A percentile compares a stretch with the other conserved stretches of the same genome.
phyloP scores from a whole-genome alignment of 2,113 vertebrate species.

The cattle (Bos taurus) region DNA sequence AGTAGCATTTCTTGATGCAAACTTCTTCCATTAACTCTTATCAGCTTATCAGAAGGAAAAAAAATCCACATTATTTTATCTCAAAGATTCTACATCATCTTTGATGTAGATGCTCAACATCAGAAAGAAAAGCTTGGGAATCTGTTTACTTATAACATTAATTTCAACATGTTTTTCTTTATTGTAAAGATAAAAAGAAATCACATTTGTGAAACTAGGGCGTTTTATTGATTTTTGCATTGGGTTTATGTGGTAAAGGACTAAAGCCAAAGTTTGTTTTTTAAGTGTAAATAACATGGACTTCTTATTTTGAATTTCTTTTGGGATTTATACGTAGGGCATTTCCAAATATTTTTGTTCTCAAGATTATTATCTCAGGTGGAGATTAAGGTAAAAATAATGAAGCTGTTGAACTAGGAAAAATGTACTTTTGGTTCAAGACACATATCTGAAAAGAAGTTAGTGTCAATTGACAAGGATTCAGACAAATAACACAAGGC shows the following conservation, averaged over 20 bases:
- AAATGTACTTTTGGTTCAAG: background rate
- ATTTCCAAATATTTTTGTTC: background rate
- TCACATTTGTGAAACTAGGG: background rate
- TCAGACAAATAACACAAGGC: background rate
- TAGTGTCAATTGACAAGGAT: background rate
- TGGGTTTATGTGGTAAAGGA: background rate
- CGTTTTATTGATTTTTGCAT: conserved; percentile 13
- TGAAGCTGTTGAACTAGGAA: background rate
- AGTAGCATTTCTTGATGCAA: background rate
- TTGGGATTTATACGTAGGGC: background rate
- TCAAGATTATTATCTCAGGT: background rate
- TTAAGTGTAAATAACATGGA: background rate
- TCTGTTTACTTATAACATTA: conserved; percentile 50
- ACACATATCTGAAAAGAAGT: background rate
- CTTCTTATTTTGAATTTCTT: background rate
- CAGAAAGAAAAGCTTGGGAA: background rate
- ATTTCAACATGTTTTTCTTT: conserved; percentile 36
- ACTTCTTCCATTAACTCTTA: background rate
- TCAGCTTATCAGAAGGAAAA: conserved; percentile 25
- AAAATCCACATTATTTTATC: background rate
- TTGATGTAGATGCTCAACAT: background rate
- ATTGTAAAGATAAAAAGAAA: conserved; percentile 54
- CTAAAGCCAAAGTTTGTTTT: background rate
- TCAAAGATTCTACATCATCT: background rate
- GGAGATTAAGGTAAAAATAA: background rate